Evolutionary conservation across 2,888 invertebrate genomes (phyloP), one percentile per base, ranked within the genome.

Genomic region (Drosophila austrosaltans): DNA sequence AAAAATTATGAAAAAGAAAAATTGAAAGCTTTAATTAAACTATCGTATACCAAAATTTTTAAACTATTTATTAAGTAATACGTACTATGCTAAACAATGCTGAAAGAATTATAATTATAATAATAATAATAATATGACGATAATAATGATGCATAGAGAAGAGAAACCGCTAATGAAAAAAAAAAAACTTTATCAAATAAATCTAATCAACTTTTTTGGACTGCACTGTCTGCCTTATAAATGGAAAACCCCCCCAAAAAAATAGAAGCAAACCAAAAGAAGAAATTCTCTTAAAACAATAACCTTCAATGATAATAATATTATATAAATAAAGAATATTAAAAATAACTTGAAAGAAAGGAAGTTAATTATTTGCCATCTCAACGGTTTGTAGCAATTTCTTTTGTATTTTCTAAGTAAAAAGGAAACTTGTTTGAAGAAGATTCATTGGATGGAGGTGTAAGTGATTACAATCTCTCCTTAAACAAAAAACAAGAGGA

Each of bases 201-300:
- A 53, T 25, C 48, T 48, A 53, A 66, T 70, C 25, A 53, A 82
- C 72, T 72, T 71, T 60, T 89, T 63, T 77, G 73, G 80, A 87
- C 89, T 87, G 78, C 84, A 86, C 78, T 78, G 81, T 85, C 79
- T 81, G 89, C 85, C 89, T 85, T 85, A 88, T 54, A 64, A 75
- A 36, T 36, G 36, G 36, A 36, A 36, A 44, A 65, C 22, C 36
- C 36, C 10, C 36, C 16, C 16, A 36, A 62, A 56, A 71, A 48
- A 60, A 58, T 57, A 69, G 73, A 75, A 63, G 58, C 44, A 69
- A 74, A 64, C 48, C 61, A 36, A 39, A 39, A 57, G 61, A 66
- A 69, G 16, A 16, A 69, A 53, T 56, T 60, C 60, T 69, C 53
- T 64, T 40, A 67, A 60, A 70, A 16, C 16, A 68, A 77, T 53